These are phyloP conservation scores for Lepisosteus oculatus DNA, from an alignment of 2,113 vertebrate genomes.

Conservation along the genomic window DNA sequence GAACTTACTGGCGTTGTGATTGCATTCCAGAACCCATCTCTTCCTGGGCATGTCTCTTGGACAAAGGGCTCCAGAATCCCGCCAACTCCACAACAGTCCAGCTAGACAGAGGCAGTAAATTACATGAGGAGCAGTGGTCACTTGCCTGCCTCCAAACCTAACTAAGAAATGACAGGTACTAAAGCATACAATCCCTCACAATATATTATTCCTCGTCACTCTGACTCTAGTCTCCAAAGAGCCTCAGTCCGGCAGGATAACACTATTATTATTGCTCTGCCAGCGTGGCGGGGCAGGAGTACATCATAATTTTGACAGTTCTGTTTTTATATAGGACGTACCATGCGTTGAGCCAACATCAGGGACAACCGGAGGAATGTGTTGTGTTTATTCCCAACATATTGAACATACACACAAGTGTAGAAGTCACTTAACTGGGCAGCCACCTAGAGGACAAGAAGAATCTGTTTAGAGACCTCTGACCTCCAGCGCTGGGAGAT, in stretches of 20 bases:
- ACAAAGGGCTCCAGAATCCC: not conserved
- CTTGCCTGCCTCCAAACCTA: too few relatives aligned
- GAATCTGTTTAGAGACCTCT: too few relatives aligned
- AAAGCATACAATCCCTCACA: not conserved
- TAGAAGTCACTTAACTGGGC: conserved; percentile 7
- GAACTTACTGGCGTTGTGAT: conserved; percentile 37
- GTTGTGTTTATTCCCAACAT: not conserved
- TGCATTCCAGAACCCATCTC: not conserved
- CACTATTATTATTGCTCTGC: not conserved
- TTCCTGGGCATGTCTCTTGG: conserved; percentile 32
- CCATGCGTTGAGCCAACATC: conserved; percentile 38
- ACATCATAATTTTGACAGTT: not conserved
- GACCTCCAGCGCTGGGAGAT: too few relatives aligned
- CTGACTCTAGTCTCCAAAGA: not conserved
- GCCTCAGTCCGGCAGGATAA: not conserved
- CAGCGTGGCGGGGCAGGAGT: too few relatives aligned
- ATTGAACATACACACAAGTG: conserved; percentile 31
- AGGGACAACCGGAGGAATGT: conserved; percentile 32
- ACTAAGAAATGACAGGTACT: not conserved
- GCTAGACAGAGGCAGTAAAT: conserved; percentile 24
- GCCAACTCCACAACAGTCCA: conserved; percentile 50
- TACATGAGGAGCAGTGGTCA: too few relatives aligned
- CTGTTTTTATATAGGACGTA: conserved; percentile 16
- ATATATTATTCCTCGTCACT: too few relatives aligned
- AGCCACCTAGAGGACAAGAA: conserved; percentile 35